Percentiles rank a stretch among this genome's conserved stretches.
These are phyloP conservation scores for Clanis bilineata DNA, from an alignment of 2,888 invertebrate genomes.

Conservation along the genomic window DNA sequence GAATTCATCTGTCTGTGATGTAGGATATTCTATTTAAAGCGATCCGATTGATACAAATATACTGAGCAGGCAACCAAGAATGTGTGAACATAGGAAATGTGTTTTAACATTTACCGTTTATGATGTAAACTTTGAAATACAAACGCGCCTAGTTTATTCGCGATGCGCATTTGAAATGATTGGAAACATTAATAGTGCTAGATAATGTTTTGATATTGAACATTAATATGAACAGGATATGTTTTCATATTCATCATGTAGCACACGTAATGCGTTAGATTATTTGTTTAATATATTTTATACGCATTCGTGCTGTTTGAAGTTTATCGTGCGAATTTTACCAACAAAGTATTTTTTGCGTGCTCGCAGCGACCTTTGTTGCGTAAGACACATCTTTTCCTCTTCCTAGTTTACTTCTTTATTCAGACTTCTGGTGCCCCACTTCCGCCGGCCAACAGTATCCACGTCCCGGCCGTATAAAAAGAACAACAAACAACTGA, in stretches of 20 bases:
- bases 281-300: constrained; percentile 3
- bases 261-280: background rate
- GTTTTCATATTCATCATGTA: background rate
- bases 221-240: background rate
- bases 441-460: constrained; percentile 46
- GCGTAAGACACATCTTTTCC: constrained; percentile 67
- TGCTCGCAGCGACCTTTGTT: constrained; percentile 58
- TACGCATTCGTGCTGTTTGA: constrained; percentile 12
- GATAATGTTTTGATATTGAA: background rate
- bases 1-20: constrained; percentile 3
- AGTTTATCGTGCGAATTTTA: constrained; percentile 45
- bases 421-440: constrained; percentile 47
- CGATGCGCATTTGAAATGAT: constrained; percentile 2
- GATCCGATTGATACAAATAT: constrained; percentile 7
- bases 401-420: constrained; percentile 64
- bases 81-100: background rate
- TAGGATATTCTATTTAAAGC: constrained; percentile 9
- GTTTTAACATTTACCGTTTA: constrained; percentile 7
- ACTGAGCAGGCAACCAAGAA: constrained; percentile 5
- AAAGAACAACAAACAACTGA: background rate
- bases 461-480: background rate
- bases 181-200: background rate
- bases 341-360: constrained; percentile 54
- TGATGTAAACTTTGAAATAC: constrained; percentile 3
- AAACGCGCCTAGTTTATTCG: background rate